Conservation (phyloP, 1,140 invertebrate genomes). For the Cydia strobilella region DNA sequence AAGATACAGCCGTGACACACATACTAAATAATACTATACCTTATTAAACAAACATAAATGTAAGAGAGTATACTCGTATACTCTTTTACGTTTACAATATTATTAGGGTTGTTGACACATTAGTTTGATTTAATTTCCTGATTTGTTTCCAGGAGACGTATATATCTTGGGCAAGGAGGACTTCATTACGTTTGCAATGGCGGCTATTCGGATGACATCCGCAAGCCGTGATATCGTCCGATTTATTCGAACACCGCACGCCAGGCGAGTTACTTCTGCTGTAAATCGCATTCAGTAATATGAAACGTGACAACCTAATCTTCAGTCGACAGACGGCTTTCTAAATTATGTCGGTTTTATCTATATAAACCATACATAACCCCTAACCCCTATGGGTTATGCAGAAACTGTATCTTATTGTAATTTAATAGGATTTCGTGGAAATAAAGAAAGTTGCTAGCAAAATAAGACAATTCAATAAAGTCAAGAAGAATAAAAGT, state of each 20-base stretch:
- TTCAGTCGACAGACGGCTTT: background rate
- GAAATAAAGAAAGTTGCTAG: too few relatives aligned
- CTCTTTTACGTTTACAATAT: too few relatives aligned
- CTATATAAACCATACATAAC: too few relatives aligned
- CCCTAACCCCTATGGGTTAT: background rate
- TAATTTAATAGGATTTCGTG: too few relatives aligned
- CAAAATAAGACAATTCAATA: too few relatives aligned
- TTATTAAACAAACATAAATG: too few relatives aligned
- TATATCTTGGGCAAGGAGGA: background rate
- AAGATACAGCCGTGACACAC: too few relatives aligned
- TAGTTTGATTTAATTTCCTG: background rate
- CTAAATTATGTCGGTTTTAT: slow-evolving; percentile 6
- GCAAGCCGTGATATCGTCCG: slow-evolving; percentile 14
- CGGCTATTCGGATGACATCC: slow-evolving; percentile 27
- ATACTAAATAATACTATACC: too few relatives aligned
- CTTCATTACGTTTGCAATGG: slow-evolving; percentile 22
- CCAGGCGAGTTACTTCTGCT: slow-evolving; percentile 1
- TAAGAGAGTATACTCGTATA: too few relatives aligned
- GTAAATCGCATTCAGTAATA: slow-evolving; percentile 12
- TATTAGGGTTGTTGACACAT: too few relatives aligned
- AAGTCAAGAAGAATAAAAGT: too few relatives aligned
- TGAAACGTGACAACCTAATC: background rate
- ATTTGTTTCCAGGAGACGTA: background rate
- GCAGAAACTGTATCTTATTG: background rate
- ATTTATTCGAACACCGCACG: slow-evolving; percentile 22